phyloP scores from a whole-genome alignment of 2,113 vertebrate species.

The Struthio camelus region DNA sequence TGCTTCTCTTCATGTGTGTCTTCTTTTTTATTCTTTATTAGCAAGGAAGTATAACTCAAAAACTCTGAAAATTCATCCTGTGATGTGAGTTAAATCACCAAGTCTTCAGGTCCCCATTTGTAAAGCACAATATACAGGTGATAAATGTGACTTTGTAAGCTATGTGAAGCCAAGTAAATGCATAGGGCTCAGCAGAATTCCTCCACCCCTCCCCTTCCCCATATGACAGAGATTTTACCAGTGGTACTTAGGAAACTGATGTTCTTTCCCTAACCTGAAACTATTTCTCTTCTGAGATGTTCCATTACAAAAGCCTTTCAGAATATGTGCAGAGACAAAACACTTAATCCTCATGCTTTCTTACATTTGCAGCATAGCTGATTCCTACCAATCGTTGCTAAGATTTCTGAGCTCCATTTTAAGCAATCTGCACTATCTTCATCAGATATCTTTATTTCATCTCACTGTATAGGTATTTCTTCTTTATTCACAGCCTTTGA shows the following conservation, averaged over 20 bases:
- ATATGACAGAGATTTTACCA: not conserved
- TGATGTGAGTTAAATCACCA: not conserved
- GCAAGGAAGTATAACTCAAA: not conserved
- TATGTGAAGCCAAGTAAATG: not conserved
- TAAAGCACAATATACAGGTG: not conserved
- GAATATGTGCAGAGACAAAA: not conserved
- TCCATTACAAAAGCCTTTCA: not conserved
- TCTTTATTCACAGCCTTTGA: conserved; percentile 24
- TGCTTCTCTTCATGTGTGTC: not conserved
- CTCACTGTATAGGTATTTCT: not conserved
- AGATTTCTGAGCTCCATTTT: not conserved
- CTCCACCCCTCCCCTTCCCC: not conserved
- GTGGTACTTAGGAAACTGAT: not conserved
- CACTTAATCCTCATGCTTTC: not conserved
- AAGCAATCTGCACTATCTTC: not conserved
- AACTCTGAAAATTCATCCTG: not conserved
- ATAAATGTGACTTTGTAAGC: not conserved
- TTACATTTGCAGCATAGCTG: not conserved
- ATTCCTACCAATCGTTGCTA: not conserved
- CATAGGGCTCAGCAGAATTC: not conserved
- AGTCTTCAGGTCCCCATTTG: not conserved
- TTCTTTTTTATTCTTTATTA: not conserved
- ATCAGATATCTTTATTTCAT: not conserved
- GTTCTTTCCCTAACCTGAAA: not conserved
- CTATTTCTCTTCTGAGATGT: not conserved